These are phyloP conservation scores for Drosophila kanekoi DNA, from an alignment of 2,888 invertebrate species.

Conservation along the genomic window DNA sequence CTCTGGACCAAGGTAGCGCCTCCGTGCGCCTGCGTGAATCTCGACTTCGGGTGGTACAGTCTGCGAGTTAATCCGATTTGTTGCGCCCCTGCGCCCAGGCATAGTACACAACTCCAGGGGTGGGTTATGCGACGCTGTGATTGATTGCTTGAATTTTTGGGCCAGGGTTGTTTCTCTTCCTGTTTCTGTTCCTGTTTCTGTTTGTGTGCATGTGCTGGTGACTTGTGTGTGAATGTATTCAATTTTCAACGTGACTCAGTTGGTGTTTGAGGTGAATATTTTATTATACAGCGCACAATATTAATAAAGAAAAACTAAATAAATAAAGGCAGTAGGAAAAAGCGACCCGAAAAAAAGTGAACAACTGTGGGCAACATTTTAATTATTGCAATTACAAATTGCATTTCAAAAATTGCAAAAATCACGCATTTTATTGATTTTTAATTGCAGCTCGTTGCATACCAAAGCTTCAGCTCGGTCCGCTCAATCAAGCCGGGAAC, in stretches of 20 bases:
- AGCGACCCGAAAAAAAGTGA: slow-evolving; percentile 2
- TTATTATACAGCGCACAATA: slow-evolving; percentile 61
- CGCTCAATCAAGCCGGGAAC: slow-evolving; percentile 34
- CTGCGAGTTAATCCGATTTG: slow-evolving; percentile 77
- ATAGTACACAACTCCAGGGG: slow-evolving; percentile 38
- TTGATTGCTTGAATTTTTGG: slow-evolving; percentile 69
- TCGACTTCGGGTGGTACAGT: slow-evolving; percentile 68
- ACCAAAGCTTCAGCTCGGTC: slow-evolving; percentile 47
- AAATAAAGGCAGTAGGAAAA: background rate
- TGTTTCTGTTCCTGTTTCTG: background rate
- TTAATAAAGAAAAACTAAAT: background rate
- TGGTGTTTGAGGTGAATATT: slow-evolving; percentile 70
- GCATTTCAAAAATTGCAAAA: slow-evolving; percentile 76
- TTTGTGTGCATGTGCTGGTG: slow-evolving; percentile 1
- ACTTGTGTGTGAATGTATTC: slow-evolving; percentile 31
- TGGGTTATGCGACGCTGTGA: slow-evolving; percentile 76
- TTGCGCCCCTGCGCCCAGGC: slow-evolving; percentile 60
- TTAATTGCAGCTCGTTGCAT: slow-evolving; percentile 82
- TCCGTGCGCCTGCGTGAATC: slow-evolving; percentile 70
- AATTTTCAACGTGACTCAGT: slow-evolving; percentile 53
- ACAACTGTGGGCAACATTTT: slow-evolving; percentile 59
- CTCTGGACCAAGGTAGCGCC: slow-evolving; percentile 24
- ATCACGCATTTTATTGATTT: slow-evolving; percentile 82
- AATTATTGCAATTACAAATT: slow-evolving; percentile 80
- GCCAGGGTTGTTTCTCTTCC: slow-evolving; percentile 56